Evolutionary conservation across 2,888 invertebrate genomes (phyloP).

Genomic region (Chamaedrilus cognettii): DNA sequence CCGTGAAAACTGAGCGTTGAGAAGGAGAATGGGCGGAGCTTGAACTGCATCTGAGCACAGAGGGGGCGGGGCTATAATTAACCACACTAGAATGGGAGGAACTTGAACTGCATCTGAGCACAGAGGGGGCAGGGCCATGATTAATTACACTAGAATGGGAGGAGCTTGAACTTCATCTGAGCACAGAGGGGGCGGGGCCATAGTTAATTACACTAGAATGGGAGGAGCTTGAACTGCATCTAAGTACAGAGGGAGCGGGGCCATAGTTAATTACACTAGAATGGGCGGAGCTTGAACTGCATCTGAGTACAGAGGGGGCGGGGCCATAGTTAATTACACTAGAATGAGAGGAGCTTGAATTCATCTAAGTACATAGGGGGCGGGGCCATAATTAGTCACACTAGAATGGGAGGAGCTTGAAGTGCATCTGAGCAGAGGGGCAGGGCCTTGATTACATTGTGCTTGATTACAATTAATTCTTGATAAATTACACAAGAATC

Average conservation of each 20-base stretch:
- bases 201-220: no score
- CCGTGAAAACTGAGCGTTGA: conserved; percentile 86
- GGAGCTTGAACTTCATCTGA: conserved; percentile 70
- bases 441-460: no score
- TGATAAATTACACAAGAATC: no score
- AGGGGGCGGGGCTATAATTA: no score
- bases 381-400: no score
- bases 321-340: no score
- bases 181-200: no score
- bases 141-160: no score
- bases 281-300: conserved; percentile 79
- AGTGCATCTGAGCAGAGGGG: conserved; percentile 58
- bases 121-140: no score
- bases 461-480: no score
- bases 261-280: no score
- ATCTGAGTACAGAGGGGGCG: conserved; percentile 42
- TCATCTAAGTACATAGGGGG: conserved; percentile 42
- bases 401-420: conserved; percentile 85
- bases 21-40: conserved; percentile 84
- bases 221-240: conserved; percentile 74
- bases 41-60: conserved; percentile 64
- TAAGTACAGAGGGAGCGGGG: no score
- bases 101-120: conserved; percentile 65
- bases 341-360: conserved; percentile 84
- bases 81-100: conserved; percentile 89